phyloP scores from a whole-genome alignment of 2,113 vertebrate genomes.

The Cnemophilus loriae region DNA sequence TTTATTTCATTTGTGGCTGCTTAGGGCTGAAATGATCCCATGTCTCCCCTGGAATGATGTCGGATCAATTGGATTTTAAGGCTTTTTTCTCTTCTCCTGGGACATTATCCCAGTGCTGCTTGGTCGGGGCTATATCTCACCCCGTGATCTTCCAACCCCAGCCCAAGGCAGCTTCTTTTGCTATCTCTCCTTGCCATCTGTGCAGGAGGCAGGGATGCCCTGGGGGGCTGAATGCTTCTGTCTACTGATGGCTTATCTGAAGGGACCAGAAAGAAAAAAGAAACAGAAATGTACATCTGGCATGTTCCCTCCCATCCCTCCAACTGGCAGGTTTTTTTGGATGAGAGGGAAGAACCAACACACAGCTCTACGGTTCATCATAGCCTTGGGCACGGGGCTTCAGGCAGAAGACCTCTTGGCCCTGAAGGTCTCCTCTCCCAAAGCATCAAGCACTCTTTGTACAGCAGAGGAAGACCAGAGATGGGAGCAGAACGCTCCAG shows the following conservation, averaged over 20 bases:
- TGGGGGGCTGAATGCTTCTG: background rate
- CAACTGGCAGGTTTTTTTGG: background rate
- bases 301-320: background rate
- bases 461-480: background rate
- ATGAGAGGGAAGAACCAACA: background rate
- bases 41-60: fast-evolving
- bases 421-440: background rate
- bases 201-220: background rate
- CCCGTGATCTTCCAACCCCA: background rate
- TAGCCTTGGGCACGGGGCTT: background rate
- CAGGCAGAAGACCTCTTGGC: background rate
- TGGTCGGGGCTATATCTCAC: background rate
- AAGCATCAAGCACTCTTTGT: background rate
- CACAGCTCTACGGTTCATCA: fast-evolving
- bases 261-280: background rate
- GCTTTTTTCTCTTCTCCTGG: background rate
- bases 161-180: background rate
- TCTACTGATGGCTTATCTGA: background rate
- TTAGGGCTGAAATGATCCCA: background rate
- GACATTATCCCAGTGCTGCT: background rate
- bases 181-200: background rate
- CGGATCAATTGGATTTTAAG: background rate
- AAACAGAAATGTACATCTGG: background rate
- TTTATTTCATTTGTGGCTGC: background rate
- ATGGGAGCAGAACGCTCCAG: background rate